Base-by-base conservation (phyloP, 2,888 invertebrate species). In the Nemoura dubitans region DNA sequence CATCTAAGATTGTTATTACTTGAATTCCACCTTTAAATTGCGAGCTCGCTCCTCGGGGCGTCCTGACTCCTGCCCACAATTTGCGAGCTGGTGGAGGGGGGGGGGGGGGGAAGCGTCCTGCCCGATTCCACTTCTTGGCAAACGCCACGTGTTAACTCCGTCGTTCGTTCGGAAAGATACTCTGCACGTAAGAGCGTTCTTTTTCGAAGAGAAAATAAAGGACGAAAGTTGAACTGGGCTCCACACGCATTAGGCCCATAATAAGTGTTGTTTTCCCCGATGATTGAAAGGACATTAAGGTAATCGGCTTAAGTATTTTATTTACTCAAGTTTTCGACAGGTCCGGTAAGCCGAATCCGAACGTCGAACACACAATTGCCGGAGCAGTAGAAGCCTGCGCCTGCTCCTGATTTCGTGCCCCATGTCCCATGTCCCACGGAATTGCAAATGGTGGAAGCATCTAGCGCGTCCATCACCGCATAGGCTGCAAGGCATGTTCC, bases 241-340 rank as follows among this genome's bases (percentile, higher is more conserved):
- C 3, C 36, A 36, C 59, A 59, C 59, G 14, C 21, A 59, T 59
- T 59, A 59, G 21, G 21, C 59, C 59, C 59, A 59, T 59, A 59
- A 59, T 59, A 59, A 59, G 59, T 59, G 21, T 59, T 59, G 21
- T 10, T 59, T 59, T 59, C 14, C 59, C 59, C 14, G 59, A 59
- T 59, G 59, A 59, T 59, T 59, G 59, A 59, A 21, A 59, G 59
- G 59, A 59, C 59, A 59, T 59, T 59, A 59, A 21, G 59, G 59
- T 59, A 59, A 59, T 59, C 59, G 16, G 59, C 59, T 59, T 59
- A 59, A 10, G 16, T 59, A 59, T 59, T 59, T 59, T 59, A 59
- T 59, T 59, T 59, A 59, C 59, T 59, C 59, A 59, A 21, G 59
- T 59, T 59, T 59, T 59, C 59, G 59, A 59, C 59, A 59, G 59